These are phyloP conservation scores for Pyrocoelia pectoralis DNA, from an alignment of 2,888 invertebrate species.

Conservation along the genomic window DNA sequence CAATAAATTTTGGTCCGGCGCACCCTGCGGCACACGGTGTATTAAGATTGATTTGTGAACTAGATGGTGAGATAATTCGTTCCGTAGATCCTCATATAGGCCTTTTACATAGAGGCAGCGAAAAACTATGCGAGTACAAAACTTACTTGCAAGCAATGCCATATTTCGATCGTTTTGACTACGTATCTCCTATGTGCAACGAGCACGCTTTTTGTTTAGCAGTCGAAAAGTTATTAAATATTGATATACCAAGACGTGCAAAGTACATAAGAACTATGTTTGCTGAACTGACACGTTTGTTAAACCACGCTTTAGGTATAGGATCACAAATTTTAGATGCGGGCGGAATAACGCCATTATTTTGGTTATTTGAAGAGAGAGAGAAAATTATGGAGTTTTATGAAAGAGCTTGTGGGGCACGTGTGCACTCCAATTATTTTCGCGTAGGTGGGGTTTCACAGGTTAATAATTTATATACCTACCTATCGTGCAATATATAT, in stretches of 20 bases:
- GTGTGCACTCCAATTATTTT: conserved; percentile 85
- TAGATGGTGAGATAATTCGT: conserved; percentile 83
- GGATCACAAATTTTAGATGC: conserved; percentile 80
- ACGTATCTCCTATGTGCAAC: conserved; percentile 84
- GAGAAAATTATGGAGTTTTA: conserved; percentile 88
- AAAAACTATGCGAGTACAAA: conserved; percentile 90
- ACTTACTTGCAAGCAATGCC: conserved; percentile 86
- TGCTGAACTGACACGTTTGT: conserved; percentile 73
- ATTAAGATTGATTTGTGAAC: conserved; percentile 77
- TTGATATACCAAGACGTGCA: conserved; percentile 76
- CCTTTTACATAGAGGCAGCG: conserved; percentile 86
- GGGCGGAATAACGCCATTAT: conserved; percentile 88
- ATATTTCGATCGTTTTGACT: conserved; percentile 88
- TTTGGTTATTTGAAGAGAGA: conserved; percentile 91
- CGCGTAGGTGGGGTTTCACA: conserved; percentile 82
- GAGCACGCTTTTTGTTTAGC: conserved; percentile 82
- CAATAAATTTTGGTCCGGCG: conserved; percentile 87
- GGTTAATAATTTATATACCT: no score
- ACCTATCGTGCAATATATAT: no score
- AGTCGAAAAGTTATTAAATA: conserved; percentile 82
- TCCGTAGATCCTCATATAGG: conserved; percentile 87
- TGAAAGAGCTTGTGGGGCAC: conserved; percentile 82
- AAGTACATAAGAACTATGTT: conserved; percentile 65
- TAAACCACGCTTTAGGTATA: conserved; percentile 82
- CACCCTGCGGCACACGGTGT: conserved; percentile 95